Conservation (phyloP, 2,113 vertebrate genomes). For the Talpa occidentalis region DNA sequence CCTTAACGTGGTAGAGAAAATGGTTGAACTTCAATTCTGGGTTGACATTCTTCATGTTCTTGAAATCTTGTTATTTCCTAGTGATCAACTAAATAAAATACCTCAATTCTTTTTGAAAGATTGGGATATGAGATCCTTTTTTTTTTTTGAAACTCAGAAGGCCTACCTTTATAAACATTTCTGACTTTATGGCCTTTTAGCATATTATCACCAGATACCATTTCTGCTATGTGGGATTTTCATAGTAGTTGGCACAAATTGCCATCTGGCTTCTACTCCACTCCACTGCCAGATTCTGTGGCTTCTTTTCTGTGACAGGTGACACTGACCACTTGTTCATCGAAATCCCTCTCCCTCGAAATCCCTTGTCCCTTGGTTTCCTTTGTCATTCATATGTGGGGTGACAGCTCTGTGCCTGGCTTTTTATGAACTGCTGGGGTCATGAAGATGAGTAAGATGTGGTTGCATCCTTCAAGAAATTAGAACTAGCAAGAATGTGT, state of each 20-base stretch:
- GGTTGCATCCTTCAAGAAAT: neutral
- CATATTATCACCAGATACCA: constrained; percentile 56
- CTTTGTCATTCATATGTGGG: neutral
- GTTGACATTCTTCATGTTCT: constrained; percentile 29
- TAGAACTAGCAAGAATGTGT: neutral
- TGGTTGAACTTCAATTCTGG: constrained; percentile 11
- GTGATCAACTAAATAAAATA: constrained; percentile 53
- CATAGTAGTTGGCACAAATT: constrained; percentile 61
- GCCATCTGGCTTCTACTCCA: constrained; percentile 41
- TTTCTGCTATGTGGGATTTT: constrained; percentile 70
- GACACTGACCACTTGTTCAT: neutral
- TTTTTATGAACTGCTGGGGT: neutral
- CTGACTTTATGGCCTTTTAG: constrained; percentile 63
- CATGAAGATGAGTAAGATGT: neutral
- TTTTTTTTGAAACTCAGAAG: constrained; percentile 54
- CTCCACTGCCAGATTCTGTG: neutral
- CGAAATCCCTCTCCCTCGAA: neutral
- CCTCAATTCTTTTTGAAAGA: constrained; percentile 27
- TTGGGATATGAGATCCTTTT: constrained; percentile 26
- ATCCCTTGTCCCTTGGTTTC: neutral
- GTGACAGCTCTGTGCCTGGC: neutral
- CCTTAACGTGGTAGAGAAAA: constrained; percentile 44
- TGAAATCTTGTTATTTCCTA: constrained; percentile 58
- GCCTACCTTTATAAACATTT: constrained; percentile 73
- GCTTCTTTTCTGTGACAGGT: neutral